A percentile compares a stretch with the other conserved stretches of the same genome.
These are phyloP conservation scores for Calephelis virginiensis DNA, from an alignment of 1,140 invertebrate species.

Conservation along the genomic window DNA sequence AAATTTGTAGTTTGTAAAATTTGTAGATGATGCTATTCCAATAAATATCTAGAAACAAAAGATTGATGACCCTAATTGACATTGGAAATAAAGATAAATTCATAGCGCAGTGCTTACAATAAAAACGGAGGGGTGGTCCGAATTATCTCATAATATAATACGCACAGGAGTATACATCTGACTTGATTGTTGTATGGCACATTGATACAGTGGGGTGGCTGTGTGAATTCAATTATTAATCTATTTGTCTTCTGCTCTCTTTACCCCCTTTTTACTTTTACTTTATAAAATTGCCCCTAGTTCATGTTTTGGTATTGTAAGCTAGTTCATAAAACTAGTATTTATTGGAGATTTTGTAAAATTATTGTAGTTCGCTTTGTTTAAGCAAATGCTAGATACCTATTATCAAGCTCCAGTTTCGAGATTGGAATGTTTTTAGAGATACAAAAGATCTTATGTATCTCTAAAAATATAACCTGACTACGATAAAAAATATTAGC, in stretches of 20 bases:
- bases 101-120: constrained; percentile 21
- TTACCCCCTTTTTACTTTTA: constrained; percentile 1
- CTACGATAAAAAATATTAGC: too few relatives aligned
- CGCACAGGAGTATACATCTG: constrained; percentile 42
- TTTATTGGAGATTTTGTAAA: too few relatives aligned
- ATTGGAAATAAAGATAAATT: constrained; percentile 14
- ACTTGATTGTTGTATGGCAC: constrained; percentile 47
- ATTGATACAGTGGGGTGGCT: constrained; percentile 34
- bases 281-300: too few relatives aligned
- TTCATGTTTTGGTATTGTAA: too few relatives aligned
- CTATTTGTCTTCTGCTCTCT: constrained; percentile 39
- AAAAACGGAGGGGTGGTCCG: constrained; percentile 44
- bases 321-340: too few relatives aligned
- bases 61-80: constrained; percentile 21
- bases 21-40: neutral
- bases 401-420: too few relatives aligned
- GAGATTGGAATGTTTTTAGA: too few relatives aligned
- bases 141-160: constrained; percentile 58
- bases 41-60: neutral
- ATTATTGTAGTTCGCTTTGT: too few relatives aligned
- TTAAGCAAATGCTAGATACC: too few relatives aligned
- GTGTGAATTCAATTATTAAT: constrained; percentile 53
- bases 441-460: too few relatives aligned
- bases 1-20: too few relatives aligned
- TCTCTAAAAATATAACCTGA: too few relatives aligned